Evolutionary conservation across 2,113 vertebrate species (phyloP), one percentile per base, ranked within the genome.

Genomic region (Poeciliopsis occidentalis): DNA sequence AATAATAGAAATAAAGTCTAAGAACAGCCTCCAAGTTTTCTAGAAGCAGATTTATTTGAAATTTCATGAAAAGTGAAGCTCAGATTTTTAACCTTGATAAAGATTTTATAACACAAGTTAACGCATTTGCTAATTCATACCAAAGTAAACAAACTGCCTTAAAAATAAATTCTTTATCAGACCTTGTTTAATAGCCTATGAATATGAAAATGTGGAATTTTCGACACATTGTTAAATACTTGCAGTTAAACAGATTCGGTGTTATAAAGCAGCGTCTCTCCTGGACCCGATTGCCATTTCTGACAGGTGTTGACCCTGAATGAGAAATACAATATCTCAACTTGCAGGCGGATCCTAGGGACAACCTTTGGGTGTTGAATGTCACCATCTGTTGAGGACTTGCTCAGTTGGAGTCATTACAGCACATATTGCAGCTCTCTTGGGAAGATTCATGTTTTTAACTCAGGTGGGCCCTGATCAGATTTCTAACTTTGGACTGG

Each of bases 351-450:
- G n/a, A 76, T 82, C 84, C 65, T n/a, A 47, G 82, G 82, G 79
- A 87, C 80, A 79, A 89, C 75, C 84, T 87, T 87, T 76, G 44
- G 84, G 82, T 75, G 80, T 91, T 86, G 86, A 92, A 93, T 92
- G 91, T 92, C 93, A 91, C 91, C 93, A 91, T 93, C 91, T 93
- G 93, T 89, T 88, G 87, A 84, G 60, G 79, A 86, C 77, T 75
- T 64, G 83, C 84, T 85, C 69, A 32, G 82, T 72, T 80, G 82
- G 81, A 80, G 79, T 81, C 86, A 84, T 85, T 87, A 85, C 54
- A 75, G 82, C 73, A 60, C 64, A 65, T 76, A 69, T 70, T 73
- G 71, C 70, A 30, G 44, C 69, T 51, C 77, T 67, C 68, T 54
- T 73, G 10, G 3, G 84, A 82, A 85, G 81, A 61, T 63, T 1